Percentiles rank a stretch among this genome's conserved stretches.
Evolutionary conservation across 1,140 invertebrate genomes (phyloP).

Genomic region (Latrodectus geometricus): DNA sequence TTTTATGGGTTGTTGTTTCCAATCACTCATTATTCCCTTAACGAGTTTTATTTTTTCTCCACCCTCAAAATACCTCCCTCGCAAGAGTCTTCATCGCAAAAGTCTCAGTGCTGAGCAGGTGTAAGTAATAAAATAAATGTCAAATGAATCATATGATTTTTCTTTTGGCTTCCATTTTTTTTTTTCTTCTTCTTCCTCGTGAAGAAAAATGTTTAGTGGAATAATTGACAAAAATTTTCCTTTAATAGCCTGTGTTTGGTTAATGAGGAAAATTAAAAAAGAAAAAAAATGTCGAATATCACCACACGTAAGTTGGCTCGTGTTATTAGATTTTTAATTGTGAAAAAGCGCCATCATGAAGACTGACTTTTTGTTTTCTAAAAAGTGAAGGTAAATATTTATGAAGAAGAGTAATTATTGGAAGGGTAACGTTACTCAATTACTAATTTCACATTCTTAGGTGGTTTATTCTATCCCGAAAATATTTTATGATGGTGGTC

Average conservation of each 20-base stretch:
- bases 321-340: no score
- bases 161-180: background rate
- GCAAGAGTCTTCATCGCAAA: background rate
- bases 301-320: no score
- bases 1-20: background rate
- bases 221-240: background rate
- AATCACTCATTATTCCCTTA: background rate
- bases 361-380: no score
- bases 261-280: no score
- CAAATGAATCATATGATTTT: background rate
- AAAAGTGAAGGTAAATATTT: no score
- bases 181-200: background rate
- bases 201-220: background rate
- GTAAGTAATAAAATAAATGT: conserved; percentile 62
- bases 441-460: no score
- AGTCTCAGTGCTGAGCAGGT: conserved; percentile 30
- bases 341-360: no score
- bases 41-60: background rate
- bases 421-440: no score
- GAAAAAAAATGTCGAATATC: no score
- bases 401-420: no score
- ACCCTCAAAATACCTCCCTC: background rate
- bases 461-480: no score
- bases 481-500: no score
- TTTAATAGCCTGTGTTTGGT: background rate